Evolutionary conservation across 2,888 invertebrate species (phyloP).

Genomic region (Atrina japonica): DNA sequence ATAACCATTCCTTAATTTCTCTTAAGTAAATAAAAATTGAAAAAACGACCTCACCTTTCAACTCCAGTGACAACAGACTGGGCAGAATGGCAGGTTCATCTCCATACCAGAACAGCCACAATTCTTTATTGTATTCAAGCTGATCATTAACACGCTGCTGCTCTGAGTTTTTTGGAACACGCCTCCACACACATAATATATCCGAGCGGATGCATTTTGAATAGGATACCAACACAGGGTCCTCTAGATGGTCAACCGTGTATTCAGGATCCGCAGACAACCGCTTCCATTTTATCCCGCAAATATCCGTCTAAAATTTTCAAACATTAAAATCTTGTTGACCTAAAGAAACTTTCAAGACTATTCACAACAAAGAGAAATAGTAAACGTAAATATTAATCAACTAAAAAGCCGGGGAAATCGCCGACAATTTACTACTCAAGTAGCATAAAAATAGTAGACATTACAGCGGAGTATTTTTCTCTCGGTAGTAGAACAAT

Average conservation of each 20-base stretch:
- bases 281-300: conserved; percentile 99
- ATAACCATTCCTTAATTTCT: too few species aligned
- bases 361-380: too few species aligned
- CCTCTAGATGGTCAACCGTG: conserved; percentile 74
- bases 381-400: too few species aligned
- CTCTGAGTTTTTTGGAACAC: conserved; percentile 83
- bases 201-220: conserved; percentile 86
- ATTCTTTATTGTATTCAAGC: conserved; percentile 86
- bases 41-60: conserved; percentile 93
- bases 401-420: too few species aligned
- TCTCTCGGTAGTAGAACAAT: too few species aligned
- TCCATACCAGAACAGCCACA: conserved; percentile 99
- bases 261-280: conserved; percentile 63
- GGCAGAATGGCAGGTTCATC: conserved; percentile 83
- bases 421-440: too few species aligned
- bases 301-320: conserved; percentile 95
- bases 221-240: conserved; percentile 81
- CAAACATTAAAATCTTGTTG: too few species aligned
- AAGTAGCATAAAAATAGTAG: too few species aligned
- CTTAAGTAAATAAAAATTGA: too few species aligned
- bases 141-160: conserved; percentile 64
- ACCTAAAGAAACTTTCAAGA: too few species aligned
- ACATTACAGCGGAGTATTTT: too few species aligned
- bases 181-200: conserved; percentile 98
- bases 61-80: conserved; percentile 86